Percentiles rank a stretch among this genome's conserved stretches.
Evolutionary conservation across 2,113 vertebrate genomes (phyloP).

Genomic region (Xenus cinereus): DNA sequence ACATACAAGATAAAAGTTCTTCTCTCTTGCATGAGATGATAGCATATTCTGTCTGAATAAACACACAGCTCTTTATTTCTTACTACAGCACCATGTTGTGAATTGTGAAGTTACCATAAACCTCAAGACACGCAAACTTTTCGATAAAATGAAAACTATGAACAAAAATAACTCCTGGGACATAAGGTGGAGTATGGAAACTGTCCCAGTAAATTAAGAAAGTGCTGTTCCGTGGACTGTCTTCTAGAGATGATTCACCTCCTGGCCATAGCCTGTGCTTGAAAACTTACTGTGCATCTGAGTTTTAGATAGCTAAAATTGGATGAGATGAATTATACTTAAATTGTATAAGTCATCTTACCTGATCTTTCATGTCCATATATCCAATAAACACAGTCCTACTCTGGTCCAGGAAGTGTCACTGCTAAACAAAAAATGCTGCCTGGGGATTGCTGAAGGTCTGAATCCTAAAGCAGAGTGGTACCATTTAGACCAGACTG

Average conservation of each 20-base stretch:
- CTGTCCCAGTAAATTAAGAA: neutral
- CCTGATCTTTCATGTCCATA: neutral
- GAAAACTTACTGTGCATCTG: neutral
- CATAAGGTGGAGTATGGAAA: neutral
- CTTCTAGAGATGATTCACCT: neutral
- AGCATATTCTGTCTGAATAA: neutral
- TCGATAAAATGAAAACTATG: neutral
- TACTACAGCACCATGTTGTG: neutral
- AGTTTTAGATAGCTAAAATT: neutral
- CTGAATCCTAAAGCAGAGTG: neutral
- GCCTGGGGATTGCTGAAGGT: neutral
- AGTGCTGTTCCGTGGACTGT: neutral
- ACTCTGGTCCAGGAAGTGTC: neutral
- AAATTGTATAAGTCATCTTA: neutral
- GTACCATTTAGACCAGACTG: neutral
- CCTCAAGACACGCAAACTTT: neutral
- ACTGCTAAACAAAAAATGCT: neutral
- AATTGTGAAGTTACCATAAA: neutral
- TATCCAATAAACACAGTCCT: neutral
- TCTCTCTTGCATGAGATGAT: neutral
- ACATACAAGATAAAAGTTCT: neutral
- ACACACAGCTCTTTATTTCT: neutral
- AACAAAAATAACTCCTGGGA: neutral
- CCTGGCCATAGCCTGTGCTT: neutral
- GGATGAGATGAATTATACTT: neutral